Conservation (phyloP, 2,113 vertebrate genomes). For the Lampris incognitus region DNA sequence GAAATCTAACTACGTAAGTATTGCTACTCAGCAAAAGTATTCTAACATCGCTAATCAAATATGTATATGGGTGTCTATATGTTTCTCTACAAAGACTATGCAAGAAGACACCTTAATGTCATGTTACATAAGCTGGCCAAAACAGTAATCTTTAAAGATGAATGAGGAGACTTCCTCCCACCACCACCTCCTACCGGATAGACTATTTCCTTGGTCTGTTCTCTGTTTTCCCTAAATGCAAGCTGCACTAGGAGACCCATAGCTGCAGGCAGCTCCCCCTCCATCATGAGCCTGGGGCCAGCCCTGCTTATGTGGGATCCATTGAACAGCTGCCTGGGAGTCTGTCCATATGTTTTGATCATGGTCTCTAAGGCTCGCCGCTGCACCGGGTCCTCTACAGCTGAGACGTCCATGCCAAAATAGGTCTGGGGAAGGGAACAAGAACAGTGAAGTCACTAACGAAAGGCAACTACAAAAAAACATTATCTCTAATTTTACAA, state of each 20-base stretch:
- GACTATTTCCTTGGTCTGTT: conserved; percentile 87
- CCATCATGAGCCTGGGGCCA: conserved; percentile 87
- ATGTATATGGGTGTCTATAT: too few species aligned
- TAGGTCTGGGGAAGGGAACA: conserved; percentile 86
- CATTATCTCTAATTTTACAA: neutral
- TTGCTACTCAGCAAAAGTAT: neutral
- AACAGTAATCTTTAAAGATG: too few species aligned
- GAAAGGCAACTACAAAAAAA: neutral
- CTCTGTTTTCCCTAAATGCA: conserved; percentile 94
- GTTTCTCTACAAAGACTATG: neutral
- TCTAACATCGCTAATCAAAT: too few species aligned
- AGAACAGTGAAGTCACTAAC: neutral
- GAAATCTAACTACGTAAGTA: neutral
- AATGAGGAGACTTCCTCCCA: neutral
- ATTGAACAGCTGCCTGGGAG: conserved; percentile 94
- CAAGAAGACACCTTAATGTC: neutral
- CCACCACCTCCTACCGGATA: conserved; percentile 86
- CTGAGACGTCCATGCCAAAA: conserved; percentile 98
- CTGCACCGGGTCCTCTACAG: conserved; percentile 98
- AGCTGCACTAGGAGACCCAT: conserved; percentile 96
- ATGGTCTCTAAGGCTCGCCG: conserved; percentile 97
- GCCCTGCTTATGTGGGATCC: conserved; percentile 87
- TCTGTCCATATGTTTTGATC: conserved; percentile 99
- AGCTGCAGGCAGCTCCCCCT: conserved; percentile 95
- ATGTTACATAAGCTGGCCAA: neutral